phyloP scores from a whole-genome alignment of 2,113 vertebrate genomes.

The Pseudopipra pipra region DNA sequence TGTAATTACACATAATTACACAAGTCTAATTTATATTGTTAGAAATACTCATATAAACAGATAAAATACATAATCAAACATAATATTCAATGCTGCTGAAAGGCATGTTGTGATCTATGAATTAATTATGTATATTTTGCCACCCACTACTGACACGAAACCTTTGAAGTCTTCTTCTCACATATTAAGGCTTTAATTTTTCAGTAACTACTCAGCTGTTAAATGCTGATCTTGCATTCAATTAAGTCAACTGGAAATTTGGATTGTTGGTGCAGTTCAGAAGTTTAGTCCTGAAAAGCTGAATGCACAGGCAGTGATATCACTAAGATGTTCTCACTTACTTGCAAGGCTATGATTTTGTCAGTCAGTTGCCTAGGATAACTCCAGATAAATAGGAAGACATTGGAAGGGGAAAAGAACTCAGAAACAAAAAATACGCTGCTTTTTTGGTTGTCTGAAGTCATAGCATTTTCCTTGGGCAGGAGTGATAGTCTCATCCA shows the following conservation, averaged over 20 bases:
- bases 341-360: neutral
- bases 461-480: neutral
- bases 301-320: neutral
- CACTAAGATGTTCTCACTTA: neutral
- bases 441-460: neutral
- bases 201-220: neutral
- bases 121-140: neutral
- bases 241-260: neutral
- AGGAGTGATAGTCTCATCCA: neutral
- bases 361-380: neutral
- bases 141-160: neutral
- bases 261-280: neutral
- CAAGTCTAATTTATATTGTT: neutral
- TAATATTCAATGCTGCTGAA: neutral
- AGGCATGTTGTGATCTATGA: neutral
- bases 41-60: neutral
- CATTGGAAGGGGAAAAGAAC: neutral
- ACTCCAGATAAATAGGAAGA: neutral
- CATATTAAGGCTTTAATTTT: neutral
- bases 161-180: neutral
- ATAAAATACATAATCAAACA: neutral
- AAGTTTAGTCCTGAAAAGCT: neutral
- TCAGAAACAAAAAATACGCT: neutral
- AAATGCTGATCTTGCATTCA: neutral
- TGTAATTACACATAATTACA: neutral